Conservation (phyloP, 2,888 invertebrate species). For the Erebia epiphron region DNA sequence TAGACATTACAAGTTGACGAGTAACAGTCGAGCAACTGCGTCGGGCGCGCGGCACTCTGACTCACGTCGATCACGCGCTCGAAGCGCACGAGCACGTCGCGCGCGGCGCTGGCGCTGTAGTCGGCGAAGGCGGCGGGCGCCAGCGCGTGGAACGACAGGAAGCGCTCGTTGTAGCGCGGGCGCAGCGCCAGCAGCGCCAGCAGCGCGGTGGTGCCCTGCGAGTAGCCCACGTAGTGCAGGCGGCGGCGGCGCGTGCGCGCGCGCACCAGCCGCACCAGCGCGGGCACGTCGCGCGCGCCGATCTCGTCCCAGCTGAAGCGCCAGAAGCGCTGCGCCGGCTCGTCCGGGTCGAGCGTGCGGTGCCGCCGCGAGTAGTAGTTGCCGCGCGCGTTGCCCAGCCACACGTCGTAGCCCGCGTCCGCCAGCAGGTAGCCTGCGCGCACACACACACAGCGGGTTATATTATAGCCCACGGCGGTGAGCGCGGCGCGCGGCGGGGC, state of each 20-base stretch:
- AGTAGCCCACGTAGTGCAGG: conserved; percentile 90
- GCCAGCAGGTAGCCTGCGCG: conserved; percentile 72
- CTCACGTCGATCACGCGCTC: conserved; percentile 32
- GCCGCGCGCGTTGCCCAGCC: conserved; percentile 91
- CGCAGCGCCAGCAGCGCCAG: conserved; percentile 84
- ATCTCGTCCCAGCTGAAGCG: conserved; percentile 91
- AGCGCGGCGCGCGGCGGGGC: background rate
- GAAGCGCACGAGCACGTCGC: conserved; percentile 24
- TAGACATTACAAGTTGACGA: too few species aligned
- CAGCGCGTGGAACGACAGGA: conserved; percentile 75
- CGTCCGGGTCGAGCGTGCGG: conserved; percentile 57
- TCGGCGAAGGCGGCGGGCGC: conserved; percentile 64
- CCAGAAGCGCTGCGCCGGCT: conserved; percentile 77
- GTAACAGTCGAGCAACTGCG: too few species aligned
- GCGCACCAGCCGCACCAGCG: conserved; percentile 88
- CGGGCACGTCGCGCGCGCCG: conserved; percentile 88
- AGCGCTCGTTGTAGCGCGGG: conserved; percentile 85
- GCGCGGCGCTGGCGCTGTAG: conserved; percentile 47
- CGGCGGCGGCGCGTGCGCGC: conserved; percentile 78
- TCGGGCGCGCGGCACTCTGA: background rate
- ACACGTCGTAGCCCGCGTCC: conserved; percentile 87
- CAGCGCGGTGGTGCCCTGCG: conserved; percentile 85
- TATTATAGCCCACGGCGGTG: background rate
- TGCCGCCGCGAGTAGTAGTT: conserved; percentile 85
- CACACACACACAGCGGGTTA: conserved; percentile 14